Evolutionary conservation across 2,113 vertebrate genomes (phyloP).

Genomic region (Scomber scombrus): DNA sequence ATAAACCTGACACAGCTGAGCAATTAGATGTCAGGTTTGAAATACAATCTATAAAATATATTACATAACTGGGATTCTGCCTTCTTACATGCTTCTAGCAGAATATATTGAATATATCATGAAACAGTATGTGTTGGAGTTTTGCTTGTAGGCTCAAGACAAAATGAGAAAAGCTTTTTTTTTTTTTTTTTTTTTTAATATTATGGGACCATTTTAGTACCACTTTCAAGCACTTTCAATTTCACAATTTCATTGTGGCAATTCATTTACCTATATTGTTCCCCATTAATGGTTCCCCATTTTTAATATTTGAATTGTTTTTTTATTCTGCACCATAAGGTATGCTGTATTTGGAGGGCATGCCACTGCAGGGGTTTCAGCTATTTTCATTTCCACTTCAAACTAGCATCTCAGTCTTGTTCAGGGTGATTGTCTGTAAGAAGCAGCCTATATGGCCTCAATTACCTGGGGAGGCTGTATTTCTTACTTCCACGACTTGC

Average conservation of each 20-base stretch:
- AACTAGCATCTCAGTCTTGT: constrained; percentile 36
- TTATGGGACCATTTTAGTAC: constrained; percentile 11
- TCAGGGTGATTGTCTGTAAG: constrained; percentile 52
- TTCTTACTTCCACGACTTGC: constrained; percentile 57
- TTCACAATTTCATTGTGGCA: constrained; percentile 5
- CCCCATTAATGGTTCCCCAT: background rate
- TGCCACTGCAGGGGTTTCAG: constrained; percentile 26
- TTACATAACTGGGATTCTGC: constrained; percentile 12
- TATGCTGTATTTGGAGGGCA: constrained; percentile 38
- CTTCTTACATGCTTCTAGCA: constrained; percentile 14
- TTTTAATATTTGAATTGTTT: constrained; percentile 27
- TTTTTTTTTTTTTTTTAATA: no score
- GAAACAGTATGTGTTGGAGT: background rate
- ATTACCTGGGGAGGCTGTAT: constrained; percentile 67
- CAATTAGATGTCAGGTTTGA: constrained; percentile 45
- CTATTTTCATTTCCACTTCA: constrained; percentile 61
- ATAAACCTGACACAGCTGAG: constrained; percentile 53
- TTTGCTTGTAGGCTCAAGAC: background rate
- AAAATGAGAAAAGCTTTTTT: background rate
- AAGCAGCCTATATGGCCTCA: constrained; percentile 57
- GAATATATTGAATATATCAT: constrained; percentile 10
- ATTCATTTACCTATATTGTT: constrained; percentile 6
- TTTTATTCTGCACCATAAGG: constrained; percentile 23
- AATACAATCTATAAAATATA: constrained; percentile 39
- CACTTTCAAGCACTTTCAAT: background rate